phyloP scores from a whole-genome alignment of 2,113 vertebrate genomes.

The Varanus salvator region DNA sequence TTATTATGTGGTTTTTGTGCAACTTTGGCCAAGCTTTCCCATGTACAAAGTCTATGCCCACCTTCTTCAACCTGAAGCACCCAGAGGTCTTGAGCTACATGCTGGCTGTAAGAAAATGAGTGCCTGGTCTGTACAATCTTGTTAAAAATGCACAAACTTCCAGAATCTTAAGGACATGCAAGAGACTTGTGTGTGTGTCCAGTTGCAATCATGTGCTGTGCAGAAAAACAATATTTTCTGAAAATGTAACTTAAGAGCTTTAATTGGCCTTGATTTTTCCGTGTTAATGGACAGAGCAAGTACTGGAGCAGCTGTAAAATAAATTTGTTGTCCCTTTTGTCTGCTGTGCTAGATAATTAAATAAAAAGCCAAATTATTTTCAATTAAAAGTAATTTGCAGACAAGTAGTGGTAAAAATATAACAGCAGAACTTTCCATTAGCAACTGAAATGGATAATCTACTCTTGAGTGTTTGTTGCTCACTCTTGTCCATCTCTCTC shows the following conservation, averaged over 20 bases:
- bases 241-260: constrained; percentile 65
- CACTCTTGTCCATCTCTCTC: constrained; percentile 50
- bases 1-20: neutral
- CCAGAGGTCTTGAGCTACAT: neutral
- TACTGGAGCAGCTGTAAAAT: constrained; percentile 69
- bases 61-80: neutral
- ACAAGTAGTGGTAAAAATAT: constrained; percentile 74
- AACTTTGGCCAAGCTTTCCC: neutral
- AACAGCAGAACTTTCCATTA: constrained; percentile 76
- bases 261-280: constrained; percentile 68
- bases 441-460: constrained; percentile 72
- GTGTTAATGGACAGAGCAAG: constrained; percentile 73
- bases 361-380: constrained; percentile 81
- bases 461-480: constrained; percentile 55
- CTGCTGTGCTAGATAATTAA: constrained; percentile 77
- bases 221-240: constrained; percentile 45
- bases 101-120: neutral
- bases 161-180: neutral
- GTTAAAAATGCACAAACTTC: constrained; percentile 20
- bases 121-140: neutral
- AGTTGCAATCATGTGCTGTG: neutral
- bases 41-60: neutral
- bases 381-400: constrained; percentile 78
- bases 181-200: constrained; percentile 24
- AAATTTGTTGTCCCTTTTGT: constrained; percentile 76